A percentile compares a stretch with the other conserved stretches of the same genome.
Conservation (phyloP, 1,140 invertebrate species). For the Drosophila baimaii region DNA sequence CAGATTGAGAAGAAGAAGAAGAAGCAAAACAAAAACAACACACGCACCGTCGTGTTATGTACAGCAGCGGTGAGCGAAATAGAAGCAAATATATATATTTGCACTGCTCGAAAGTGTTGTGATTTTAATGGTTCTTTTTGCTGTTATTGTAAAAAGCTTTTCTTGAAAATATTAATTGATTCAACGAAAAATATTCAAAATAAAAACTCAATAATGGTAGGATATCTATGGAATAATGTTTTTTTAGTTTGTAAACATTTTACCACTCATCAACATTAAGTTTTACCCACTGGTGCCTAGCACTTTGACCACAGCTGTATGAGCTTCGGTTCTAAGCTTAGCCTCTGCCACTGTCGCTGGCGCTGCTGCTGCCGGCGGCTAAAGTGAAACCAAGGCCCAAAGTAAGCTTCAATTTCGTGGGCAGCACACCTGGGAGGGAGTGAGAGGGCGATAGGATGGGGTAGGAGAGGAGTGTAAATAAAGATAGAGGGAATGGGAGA, state of each 20-base stretch:
- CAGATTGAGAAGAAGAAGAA: slow-evolving; percentile 29
- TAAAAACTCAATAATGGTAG: too few relatives aligned
- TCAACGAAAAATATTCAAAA: too few relatives aligned
- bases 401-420: slow-evolving; percentile 44
- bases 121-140: not conserved
- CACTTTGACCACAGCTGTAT: not conserved
- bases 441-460: not conserved
- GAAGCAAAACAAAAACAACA: slow-evolving; percentile 19
- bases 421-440: slow-evolving; percentile 27
- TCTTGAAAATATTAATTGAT: too few relatives aligned
- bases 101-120: too few relatives aligned
- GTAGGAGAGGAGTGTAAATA: not conserved
- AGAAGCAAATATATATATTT: not conserved
- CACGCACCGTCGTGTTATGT: not conserved
- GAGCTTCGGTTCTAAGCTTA: slow-evolving; percentile 28
- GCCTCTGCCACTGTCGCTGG: not conserved
- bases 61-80: not conserved
- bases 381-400: slow-evolving; percentile 52
- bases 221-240: too few relatives aligned
- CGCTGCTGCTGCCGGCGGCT: slow-evolving; percentile 4
- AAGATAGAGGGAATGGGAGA: slow-evolving; percentile 13
- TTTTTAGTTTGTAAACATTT: not conserved
- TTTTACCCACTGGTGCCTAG: too few relatives aligned
- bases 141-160: too few relatives aligned
- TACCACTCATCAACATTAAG: too few relatives aligned